These are phyloP conservation scores for Calyptommatus sinebrachiatus DNA, from an alignment of 2,113 vertebrate species.

Conservation along the genomic window DNA sequence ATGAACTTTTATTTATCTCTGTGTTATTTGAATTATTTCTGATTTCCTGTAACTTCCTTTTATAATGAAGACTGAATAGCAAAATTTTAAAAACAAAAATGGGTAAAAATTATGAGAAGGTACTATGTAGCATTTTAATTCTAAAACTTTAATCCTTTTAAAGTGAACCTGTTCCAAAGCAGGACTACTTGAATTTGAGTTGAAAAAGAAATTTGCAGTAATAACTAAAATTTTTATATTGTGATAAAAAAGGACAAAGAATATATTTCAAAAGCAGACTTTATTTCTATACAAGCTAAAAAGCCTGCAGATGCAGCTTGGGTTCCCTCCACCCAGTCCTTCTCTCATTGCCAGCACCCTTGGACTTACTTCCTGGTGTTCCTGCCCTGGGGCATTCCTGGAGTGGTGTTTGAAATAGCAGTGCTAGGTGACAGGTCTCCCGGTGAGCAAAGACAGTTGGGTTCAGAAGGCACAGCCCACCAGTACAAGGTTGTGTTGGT, in stretches of 20 bases:
- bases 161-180: neutral
- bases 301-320: too few relatives aligned
- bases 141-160: neutral
- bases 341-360: too few relatives aligned
- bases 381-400: too few relatives aligned
- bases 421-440: too few relatives aligned
- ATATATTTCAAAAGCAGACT: neutral
- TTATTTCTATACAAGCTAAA: neutral
- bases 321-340: too few relatives aligned
- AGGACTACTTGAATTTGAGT: neutral
- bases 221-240: neutral
- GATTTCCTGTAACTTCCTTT: too few relatives aligned
- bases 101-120: neutral
- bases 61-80: neutral
- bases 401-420: too few relatives aligned
- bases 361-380: too few relatives aligned
- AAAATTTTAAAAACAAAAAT: neutral
- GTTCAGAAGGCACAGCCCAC: too few relatives aligned
- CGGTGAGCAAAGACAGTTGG: too few relatives aligned
- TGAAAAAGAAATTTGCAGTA: neutral
- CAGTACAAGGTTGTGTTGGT: too few relatives aligned
- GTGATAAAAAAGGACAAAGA: neutral
- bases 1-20: neutral
- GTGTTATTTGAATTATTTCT: neutral
- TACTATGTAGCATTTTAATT: neutral